Percentiles rank a stretch among this genome's conserved stretches.
phyloP scores from a whole-genome alignment of 2,888 invertebrate species.

The Cremastinae sp. region DNA sequence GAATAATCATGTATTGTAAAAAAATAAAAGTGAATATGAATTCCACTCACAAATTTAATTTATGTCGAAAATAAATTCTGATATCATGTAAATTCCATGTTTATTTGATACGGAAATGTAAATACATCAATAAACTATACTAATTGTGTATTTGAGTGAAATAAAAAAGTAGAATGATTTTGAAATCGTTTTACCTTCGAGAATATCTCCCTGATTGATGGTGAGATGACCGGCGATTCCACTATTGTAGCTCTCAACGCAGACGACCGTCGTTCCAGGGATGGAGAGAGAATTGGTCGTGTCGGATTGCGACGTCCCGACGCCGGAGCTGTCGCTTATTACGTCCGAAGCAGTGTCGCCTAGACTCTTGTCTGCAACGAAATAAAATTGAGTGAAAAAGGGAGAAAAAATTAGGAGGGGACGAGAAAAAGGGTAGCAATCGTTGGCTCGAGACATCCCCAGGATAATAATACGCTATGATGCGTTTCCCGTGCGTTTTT shows the following conservation, averaged over 20 bases:
- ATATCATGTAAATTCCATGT: too few relatives aligned
- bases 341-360: constrained; percentile 93
- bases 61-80: too few relatives aligned
- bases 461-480: constrained; percentile 14
- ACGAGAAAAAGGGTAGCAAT: not conserved
- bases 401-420: constrained; percentile 1
- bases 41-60: too few relatives aligned
- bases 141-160: not conserved
- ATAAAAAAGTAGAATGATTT: constrained; percentile 10
- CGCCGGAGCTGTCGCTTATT: constrained; percentile 95
- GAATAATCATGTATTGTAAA: too few relatives aligned
- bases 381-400: constrained; percentile 44
- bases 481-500: constrained; percentile 39
- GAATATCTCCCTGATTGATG: constrained; percentile 93
- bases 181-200: constrained; percentile 90
- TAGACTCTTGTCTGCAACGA: constrained; percentile 91
- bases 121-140: too few relatives aligned
- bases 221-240: constrained; percentile 88
- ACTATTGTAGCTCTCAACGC: constrained; percentile 90
- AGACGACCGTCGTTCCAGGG: constrained; percentile 92
- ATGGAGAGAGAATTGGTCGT: constrained; percentile 89
- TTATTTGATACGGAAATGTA: too few relatives aligned
- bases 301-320: constrained; percentile 94
- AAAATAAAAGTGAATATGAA: too few relatives aligned
- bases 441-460: constrained; percentile 7